Percentiles rank a stretch among this genome's conserved stretches.
These are phyloP conservation scores for Acrobasis consociella DNA, from an alignment of 2,888 invertebrate species.

Conservation along the genomic window DNA sequence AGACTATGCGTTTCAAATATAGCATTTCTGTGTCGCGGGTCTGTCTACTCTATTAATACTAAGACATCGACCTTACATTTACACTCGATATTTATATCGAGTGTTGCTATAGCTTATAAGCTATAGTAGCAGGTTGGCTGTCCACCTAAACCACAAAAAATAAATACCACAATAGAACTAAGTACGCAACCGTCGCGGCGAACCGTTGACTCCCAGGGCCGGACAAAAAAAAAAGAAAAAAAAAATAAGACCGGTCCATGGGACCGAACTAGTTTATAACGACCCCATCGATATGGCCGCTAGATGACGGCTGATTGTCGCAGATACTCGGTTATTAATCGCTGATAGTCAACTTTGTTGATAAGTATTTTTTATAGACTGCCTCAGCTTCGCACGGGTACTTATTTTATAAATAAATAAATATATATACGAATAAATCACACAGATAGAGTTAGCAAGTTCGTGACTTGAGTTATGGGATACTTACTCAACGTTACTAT, in stretches of 20 bases:
- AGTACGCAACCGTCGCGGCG: slow-evolving; percentile 8
- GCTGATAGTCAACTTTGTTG: slow-evolving; percentile 18
- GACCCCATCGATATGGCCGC: slow-evolving; percentile 51
- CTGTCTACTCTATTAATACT: too few species aligned
- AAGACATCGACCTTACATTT: too few species aligned
- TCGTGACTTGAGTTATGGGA: too few species aligned
- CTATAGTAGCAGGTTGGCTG: not conserved
- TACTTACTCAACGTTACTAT: too few species aligned
- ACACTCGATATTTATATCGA: too few species aligned
- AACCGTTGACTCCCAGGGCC: slow-evolving; percentile 3
- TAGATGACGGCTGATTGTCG: slow-evolving; percentile 67
- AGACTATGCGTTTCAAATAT: too few species aligned
- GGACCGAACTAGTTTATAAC: slow-evolving; percentile 67
- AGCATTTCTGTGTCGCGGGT: too few species aligned
- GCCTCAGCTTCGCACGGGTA: not conserved
- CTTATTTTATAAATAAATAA: too few species aligned
- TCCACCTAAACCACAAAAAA: not conserved
- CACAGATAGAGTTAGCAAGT: too few species aligned
- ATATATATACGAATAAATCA: too few species aligned
- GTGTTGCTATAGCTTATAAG: too few species aligned
- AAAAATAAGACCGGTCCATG: slow-evolving; percentile 38
- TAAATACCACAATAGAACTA: slow-evolving; percentile 10
- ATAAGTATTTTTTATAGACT: not conserved
- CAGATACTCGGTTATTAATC: slow-evolving; percentile 48
- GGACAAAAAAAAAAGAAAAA: slow-evolving; percentile 1